These are phyloP conservation scores for Chelidonichthys spinosus DNA, from an alignment of 2,797 vertebrate species.

Conservation along the genomic window DNA sequence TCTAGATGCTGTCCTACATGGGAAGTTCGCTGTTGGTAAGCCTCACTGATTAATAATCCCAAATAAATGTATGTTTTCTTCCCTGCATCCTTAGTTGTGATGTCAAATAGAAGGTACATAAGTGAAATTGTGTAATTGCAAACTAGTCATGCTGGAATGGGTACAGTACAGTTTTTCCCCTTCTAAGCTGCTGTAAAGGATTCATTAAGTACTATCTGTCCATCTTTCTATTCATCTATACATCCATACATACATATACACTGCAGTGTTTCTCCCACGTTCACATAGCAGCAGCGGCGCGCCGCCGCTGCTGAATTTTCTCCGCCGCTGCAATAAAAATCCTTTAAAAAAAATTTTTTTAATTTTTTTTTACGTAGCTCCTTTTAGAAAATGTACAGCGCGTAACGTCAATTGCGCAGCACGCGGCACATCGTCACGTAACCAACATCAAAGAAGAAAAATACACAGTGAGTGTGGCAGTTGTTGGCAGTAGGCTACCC, in stretches of 20 bases:
- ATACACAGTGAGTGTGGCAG: too few species aligned
- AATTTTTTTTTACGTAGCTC: too few species aligned
- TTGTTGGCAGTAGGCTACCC: too few species aligned
- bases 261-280: too few species aligned
- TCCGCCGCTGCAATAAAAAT: too few species aligned
- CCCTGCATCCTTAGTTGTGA: neutral
- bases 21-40: constrained; percentile 91
- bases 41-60: neutral
- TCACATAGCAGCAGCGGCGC: too few species aligned
- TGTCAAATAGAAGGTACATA: constrained; percentile 1
- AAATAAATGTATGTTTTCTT: neutral
- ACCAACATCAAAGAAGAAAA: too few species aligned
- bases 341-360: too few species aligned
- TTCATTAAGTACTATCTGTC: neutral
- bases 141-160: neutral
- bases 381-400: too few species aligned
- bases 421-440: too few species aligned
- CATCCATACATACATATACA: neutral
- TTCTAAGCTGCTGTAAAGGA: neutral
- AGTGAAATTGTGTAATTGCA: neutral
- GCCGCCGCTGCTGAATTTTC: too few species aligned
- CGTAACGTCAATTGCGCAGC: too few species aligned
- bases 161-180: neutral
- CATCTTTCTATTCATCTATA: neutral
- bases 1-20: constrained; percentile 88